Evolutionary conservation across 92 coral and sea anemone genomes (phyloP).

Genomic region (Phenganax stokvisi): DNA sequence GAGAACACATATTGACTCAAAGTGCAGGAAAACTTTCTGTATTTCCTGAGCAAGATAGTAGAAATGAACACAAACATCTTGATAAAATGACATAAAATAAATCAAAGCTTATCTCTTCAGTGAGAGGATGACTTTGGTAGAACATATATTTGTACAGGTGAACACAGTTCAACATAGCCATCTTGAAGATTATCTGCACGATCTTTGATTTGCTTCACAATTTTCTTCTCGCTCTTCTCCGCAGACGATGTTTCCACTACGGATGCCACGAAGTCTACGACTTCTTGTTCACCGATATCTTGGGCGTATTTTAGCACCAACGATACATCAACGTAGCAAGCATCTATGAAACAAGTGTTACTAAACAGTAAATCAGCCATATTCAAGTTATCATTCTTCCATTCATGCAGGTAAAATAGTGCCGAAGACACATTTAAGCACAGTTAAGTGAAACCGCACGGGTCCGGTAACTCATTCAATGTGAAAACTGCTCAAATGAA

Average conservation of each 20-base stretch:
- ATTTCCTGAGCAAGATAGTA: too few species aligned
- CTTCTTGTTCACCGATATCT: conserved; percentile 70
- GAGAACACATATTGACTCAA: too few species aligned
- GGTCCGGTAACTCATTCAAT: too few species aligned
- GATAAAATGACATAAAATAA: too few species aligned
- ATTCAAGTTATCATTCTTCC: neutral
- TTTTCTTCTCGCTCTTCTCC: conserved; percentile 32
- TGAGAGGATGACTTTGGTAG: conserved; percentile 69
- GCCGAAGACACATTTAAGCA: neutral
- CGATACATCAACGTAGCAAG: conserved; percentile 81
- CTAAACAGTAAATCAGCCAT: neutral
- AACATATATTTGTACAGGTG: conserved; percentile 81
- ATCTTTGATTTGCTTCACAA: conserved; percentile 62
- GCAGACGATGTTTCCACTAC: conserved; percentile 51
- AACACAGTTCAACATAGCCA: conserved; percentile 76
- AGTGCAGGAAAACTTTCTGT: too few species aligned
- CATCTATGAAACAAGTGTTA: conserved; percentile 48
- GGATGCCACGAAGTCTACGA: conserved; percentile 20
- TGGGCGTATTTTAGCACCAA: conserved; percentile 69
- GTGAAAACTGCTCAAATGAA: too few species aligned
- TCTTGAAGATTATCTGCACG: conserved; percentile 67
- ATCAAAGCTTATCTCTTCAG: neutral
- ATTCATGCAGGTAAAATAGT: neutral
- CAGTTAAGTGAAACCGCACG: too few species aligned
- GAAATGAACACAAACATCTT: too few species aligned